These are phyloP conservation scores for Cassiopea andromeda DNA, from an alignment of 30 jellyfish, hydroid and myxozoan genomes.

Conservation along the genomic window DNA sequence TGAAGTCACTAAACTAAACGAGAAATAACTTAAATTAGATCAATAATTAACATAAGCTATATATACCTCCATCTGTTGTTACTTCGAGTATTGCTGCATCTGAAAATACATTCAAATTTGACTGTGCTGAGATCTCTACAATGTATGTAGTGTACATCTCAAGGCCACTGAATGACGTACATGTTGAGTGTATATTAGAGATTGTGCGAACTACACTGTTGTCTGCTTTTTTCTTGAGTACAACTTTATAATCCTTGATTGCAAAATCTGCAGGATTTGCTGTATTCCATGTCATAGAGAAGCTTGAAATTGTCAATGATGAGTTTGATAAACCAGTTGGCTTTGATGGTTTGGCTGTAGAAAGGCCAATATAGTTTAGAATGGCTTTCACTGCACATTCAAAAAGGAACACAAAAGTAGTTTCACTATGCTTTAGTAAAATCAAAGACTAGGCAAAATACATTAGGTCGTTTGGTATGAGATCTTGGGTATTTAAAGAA, in stretches of 20 bases:
- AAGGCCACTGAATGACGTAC: conserved; percentile 36
- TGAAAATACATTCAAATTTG: conserved; percentile 12
- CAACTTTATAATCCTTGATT: conserved; percentile 32
- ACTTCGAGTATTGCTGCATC: conserved; percentile 35
- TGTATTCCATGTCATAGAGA: conserved; percentile 31
- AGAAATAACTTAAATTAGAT: no score
- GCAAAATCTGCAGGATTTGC: conserved; percentile 31
- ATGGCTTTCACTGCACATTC: not conserved
- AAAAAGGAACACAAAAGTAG: not conserved
- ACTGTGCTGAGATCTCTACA: conserved; percentile 42
- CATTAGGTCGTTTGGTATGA: no score
- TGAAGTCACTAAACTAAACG: no score
- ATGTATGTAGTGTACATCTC: conserved; percentile 47
- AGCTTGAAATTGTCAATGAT: conserved; percentile 15
- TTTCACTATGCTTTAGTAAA: no score
- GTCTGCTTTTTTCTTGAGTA: conserved; percentile 38
- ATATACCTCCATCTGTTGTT: conserved; percentile 67
- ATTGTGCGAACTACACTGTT: not conserved
- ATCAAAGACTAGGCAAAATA: no score
- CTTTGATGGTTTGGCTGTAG: conserved; percentile 43
- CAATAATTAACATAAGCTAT: not conserved
- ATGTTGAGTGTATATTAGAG: not conserved
- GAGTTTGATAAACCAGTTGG: conserved; percentile 34
- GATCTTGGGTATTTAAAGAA: no score
- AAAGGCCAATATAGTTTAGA: not conserved